Percentiles rank a stretch among this genome's conserved stretches.
phyloP scores from a whole-genome alignment of 2,888 invertebrate genomes.

The Timandra comae region DNA sequence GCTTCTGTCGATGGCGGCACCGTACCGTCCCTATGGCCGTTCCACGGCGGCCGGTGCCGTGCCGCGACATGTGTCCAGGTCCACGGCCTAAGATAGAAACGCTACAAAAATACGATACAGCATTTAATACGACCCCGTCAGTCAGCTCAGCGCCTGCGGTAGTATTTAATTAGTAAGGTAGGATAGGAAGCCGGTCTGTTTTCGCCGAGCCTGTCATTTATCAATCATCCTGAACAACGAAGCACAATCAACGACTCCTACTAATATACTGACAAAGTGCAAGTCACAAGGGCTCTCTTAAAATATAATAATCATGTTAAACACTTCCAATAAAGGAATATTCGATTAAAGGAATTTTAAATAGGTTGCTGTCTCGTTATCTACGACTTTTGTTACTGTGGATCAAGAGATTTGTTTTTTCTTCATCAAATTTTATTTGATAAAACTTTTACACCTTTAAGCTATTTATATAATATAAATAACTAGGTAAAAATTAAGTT shows the following conservation, averaged over 20 bases:
- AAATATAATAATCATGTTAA: conserved; percentile 77
- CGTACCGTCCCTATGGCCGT: too few relatives aligned
- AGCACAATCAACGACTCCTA: conserved; percentile 67
- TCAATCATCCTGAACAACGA: conserved; percentile 52
- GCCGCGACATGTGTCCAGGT: too few relatives aligned
- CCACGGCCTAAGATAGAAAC: too few relatives aligned
- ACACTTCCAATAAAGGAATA: conserved; percentile 66
- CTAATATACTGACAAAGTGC: conserved; percentile 55
- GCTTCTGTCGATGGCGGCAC: too few relatives aligned
- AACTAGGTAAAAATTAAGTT: too few relatives aligned
- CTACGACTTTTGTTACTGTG: conserved; percentile 54
- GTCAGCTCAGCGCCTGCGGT: conserved; percentile 30
- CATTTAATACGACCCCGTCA: too few relatives aligned
- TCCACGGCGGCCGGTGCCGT: too few relatives aligned
- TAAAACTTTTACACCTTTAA: too few relatives aligned
- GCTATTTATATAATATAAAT: too few relatives aligned
- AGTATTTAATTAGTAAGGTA: conserved; percentile 65
- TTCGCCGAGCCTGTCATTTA: conserved; percentile 69
- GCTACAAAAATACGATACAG: too few relatives aligned
- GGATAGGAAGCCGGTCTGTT: conserved; percentile 48
- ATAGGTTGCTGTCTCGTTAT: conserved; percentile 70
- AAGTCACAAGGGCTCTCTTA: conserved; percentile 71
- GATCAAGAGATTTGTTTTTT: conserved; percentile 44
- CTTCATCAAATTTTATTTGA: too few relatives aligned
- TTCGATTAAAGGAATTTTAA: conserved; percentile 68